These are phyloP conservation scores for Mus minutoides DNA, from an alignment of 2,797 vertebrate species.

Conservation along the genomic window DNA sequence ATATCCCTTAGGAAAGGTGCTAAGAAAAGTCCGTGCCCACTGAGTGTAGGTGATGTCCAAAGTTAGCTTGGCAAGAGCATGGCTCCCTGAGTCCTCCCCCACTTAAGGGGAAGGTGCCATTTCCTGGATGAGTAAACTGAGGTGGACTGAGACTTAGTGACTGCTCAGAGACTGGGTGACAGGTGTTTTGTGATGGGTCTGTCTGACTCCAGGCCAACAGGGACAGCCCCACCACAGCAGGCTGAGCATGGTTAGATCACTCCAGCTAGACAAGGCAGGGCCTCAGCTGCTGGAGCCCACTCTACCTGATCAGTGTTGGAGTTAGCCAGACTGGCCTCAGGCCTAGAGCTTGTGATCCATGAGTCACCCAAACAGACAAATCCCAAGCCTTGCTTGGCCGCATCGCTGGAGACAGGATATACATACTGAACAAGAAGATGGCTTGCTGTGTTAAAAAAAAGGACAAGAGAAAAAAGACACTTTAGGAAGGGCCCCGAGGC, in stretches of 20 bases:
- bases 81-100: neutral
- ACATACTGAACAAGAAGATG: rapidly evolving
- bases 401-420: rapidly evolving
- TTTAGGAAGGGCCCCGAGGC: rapidly evolving
- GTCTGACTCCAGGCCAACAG: neutral
- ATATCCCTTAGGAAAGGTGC: rapidly evolving
- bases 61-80: rapidly evolving
- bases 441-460: too few species aligned
- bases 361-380: neutral
- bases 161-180: neutral
- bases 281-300: too few species aligned
- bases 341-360: neutral
- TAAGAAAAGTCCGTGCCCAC: neutral
- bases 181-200: neutral
- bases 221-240: neutral
- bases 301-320: rapidly evolving
- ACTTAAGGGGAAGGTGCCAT: neutral
- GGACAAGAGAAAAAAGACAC: neutral
- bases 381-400: neutral
- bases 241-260: too few species aligned
- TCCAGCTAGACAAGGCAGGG: neutral
- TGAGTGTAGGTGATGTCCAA: rapidly evolving
- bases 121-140: neutral
- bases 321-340: neutral
- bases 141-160: neutral